These are phyloP conservation scores for Coenonympha glycerion DNA, from an alignment of 2,888 invertebrate genomes.

Conservation along the genomic window DNA sequence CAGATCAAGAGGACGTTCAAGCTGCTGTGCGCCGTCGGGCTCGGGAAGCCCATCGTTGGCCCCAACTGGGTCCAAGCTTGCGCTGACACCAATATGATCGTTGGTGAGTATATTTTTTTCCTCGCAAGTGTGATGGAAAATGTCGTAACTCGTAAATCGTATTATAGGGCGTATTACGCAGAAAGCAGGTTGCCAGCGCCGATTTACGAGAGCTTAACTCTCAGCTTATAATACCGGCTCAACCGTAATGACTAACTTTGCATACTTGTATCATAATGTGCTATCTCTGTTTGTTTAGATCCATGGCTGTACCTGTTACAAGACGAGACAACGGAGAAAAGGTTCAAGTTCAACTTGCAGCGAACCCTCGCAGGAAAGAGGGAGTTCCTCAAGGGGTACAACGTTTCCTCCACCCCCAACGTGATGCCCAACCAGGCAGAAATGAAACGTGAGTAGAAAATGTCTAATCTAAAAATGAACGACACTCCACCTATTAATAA, in stretches of 20 bases:
- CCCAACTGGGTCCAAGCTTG: constrained; percentile 63
- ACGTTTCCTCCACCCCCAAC: constrained; percentile 54
- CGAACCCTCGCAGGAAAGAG: constrained; percentile 43
- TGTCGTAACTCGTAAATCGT: too few relatives aligned
- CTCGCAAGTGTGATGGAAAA: too few relatives aligned
- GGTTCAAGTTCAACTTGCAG: constrained; percentile 63
- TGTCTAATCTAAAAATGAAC: background rate
- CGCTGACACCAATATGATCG: constrained; percentile 45
- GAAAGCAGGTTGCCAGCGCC: too few relatives aligned
- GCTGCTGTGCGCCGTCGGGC: constrained; percentile 75
- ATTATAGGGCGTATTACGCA: too few relatives aligned
- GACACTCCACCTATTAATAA: too few relatives aligned
- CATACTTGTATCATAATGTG: too few relatives aligned
- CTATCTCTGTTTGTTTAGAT: constrained; percentile 62
- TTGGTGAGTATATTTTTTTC: constrained; percentile 60
- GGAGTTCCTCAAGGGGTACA: constrained; percentile 53
- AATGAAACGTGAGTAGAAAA: constrained; percentile 54
- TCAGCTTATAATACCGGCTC: too few relatives aligned
- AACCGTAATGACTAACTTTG: too few relatives aligned
- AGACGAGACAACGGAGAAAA: constrained; percentile 65
- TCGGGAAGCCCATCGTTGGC: constrained; percentile 77
- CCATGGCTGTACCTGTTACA: constrained; percentile 73
- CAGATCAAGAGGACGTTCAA: constrained; percentile 76
- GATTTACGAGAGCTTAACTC: too few relatives aligned
- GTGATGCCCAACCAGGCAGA: constrained; percentile 49